These are phyloP conservation scores for Scortum barcoo DNA, from an alignment of 2,113 vertebrate species.

Conservation along the genomic window DNA sequence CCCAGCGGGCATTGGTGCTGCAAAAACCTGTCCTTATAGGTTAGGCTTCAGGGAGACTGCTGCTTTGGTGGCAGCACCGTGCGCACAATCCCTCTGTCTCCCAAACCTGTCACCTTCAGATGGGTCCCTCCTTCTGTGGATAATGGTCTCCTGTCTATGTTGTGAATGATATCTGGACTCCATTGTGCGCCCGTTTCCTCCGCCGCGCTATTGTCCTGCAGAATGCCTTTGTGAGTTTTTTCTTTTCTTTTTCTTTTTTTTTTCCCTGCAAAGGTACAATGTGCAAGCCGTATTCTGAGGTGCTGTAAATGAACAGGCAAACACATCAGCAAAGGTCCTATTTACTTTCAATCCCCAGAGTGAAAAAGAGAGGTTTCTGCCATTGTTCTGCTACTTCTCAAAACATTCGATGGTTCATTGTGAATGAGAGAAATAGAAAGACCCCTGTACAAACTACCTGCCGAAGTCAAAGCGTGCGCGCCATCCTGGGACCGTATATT, in stretches of 20 bases:
- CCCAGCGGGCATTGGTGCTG: slow-evolving; percentile 60
- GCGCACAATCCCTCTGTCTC: slow-evolving; percentile 54
- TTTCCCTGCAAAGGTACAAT: slow-evolving; percentile 39
- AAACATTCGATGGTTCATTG: slow-evolving; percentile 63
- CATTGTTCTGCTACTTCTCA: slow-evolving; percentile 68
- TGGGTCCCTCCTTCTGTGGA: slow-evolving; percentile 63
- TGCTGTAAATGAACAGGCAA: slow-evolving; percentile 71
- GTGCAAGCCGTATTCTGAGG: slow-evolving; percentile 52
- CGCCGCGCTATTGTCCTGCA: slow-evolving; percentile 61
- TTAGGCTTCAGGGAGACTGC: slow-evolving; percentile 62
- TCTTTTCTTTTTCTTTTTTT: slow-evolving; percentile 19
- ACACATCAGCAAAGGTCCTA: slow-evolving; percentile 67
- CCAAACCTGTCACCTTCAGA: slow-evolving; percentile 67
- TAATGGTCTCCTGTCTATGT: slow-evolving; percentile 74
- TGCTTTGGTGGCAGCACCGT: slow-evolving; percentile 56
- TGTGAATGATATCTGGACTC: slow-evolving; percentile 79
- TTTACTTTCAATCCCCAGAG: slow-evolving; percentile 64
- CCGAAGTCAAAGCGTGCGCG: slow-evolving; percentile 52
- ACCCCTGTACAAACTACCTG: slow-evolving; percentile 61
- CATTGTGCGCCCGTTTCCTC: slow-evolving; percentile 65
- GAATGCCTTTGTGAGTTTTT: slow-evolving; percentile 66
- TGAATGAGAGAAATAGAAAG: slow-evolving; percentile 56
- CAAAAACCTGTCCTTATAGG: slow-evolving; percentile 59
- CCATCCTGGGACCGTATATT: slow-evolving; percentile 39
- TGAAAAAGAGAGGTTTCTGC: slow-evolving; percentile 57